A percentile compares a stretch with the other conserved stretches of the same genome.
These are phyloP conservation scores for Torymus auratus DNA, from an alignment of 2,888 invertebrate genomes.

Conservation along the genomic window DNA sequence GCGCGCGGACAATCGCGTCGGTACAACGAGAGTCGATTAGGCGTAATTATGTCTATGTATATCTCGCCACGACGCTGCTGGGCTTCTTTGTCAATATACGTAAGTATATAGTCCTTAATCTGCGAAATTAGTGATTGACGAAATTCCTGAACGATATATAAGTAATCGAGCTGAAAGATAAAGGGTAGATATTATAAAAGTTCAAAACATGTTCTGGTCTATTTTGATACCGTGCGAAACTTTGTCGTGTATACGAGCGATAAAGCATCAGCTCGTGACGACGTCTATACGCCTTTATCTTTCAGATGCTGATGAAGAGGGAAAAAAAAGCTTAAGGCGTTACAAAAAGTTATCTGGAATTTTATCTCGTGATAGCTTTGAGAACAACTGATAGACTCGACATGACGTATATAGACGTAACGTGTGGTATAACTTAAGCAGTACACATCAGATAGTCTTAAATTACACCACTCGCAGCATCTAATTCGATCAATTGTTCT, in stretches of 20 bases:
- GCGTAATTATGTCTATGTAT: neutral
- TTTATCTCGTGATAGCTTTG: neutral
- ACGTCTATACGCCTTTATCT: neutral
- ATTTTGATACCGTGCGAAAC: no score
- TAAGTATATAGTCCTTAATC: no score
- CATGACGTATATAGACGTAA: neutral
- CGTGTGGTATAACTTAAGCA: slow-evolving; percentile 55
- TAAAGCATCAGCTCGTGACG: no score
- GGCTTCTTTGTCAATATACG: slow-evolving; percentile 42
- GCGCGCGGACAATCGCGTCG: slow-evolving; percentile 1
- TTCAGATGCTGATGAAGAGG: neutral
- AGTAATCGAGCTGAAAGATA: no score
- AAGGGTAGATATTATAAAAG: no score
- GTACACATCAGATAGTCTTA: slow-evolving; percentile 36
- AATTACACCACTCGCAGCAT: slow-evolving; percentile 22
- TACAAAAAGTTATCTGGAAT: neutral
- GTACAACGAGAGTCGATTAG: slow-evolving; percentile 39
- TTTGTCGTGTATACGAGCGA: no score
- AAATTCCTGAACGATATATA: no score
- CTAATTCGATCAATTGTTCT: slow-evolving; percentile 42
- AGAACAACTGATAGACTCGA: slow-evolving; percentile 34
- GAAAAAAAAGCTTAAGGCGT: no score
- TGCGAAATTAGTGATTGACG: no score
- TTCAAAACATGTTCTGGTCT: no score
- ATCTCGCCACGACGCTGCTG: neutral